Conservation (phyloP, 2,113 vertebrate genomes). For the Sitta europaea region DNA sequence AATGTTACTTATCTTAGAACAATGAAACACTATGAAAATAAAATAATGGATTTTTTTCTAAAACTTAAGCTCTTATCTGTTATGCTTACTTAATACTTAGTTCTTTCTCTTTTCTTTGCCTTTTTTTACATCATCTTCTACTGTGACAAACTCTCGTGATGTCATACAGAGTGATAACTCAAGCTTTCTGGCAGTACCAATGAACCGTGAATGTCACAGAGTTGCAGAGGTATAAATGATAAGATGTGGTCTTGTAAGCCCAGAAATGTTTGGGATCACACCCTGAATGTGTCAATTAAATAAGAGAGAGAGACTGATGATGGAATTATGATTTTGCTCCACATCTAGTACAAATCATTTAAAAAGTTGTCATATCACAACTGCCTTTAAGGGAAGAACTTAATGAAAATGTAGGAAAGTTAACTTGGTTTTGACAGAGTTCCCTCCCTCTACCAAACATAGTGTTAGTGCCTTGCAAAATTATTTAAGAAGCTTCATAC, state of each 20-base stretch:
- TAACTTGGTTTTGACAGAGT: neutral
- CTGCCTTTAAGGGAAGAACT: neutral
- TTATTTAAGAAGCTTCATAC: neutral
- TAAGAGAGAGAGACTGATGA: neutral
- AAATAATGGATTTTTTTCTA: constrained; percentile 21
- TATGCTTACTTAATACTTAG: neutral
- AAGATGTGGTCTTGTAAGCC: neutral
- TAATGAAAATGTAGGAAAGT: neutral
- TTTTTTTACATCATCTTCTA: neutral
- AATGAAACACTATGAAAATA: constrained; percentile 53
- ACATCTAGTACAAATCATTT: neutral
- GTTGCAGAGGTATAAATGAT: neutral
- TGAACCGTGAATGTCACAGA: accelerated
- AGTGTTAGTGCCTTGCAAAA: neutral
- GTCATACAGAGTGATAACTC: neutral
- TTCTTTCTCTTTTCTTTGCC: neutral
- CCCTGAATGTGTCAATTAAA: neutral
- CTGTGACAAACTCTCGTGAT: neutral
- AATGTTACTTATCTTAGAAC: constrained; percentile 44
- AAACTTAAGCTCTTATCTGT: neutral
- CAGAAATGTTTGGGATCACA: neutral
- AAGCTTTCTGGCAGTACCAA: neutral
- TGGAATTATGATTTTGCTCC: neutral
- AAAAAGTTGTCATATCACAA: neutral
- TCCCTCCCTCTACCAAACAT: neutral